A percentile compares a stretch with the other conserved stretches of the same genome.
These are phyloP conservation scores for Drosophila kuntzei DNA, from an alignment of 2,888 invertebrate genomes.

Conservation along the genomic window DNA sequence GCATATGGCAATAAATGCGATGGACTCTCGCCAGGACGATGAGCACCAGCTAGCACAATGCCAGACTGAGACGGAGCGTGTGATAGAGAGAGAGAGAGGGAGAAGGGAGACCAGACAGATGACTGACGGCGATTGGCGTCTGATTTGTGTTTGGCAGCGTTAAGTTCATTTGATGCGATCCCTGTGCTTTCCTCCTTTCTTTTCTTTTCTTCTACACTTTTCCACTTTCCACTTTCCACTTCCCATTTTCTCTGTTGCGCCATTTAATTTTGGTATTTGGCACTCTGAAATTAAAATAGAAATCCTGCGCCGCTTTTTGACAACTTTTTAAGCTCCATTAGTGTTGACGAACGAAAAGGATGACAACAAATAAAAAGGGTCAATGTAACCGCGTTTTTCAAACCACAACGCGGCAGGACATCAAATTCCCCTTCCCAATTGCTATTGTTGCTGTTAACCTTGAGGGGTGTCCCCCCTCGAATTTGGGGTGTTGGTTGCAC, in stretches of 20 bases:
- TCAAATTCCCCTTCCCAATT: neutral
- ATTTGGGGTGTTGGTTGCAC: conserved; percentile 62
- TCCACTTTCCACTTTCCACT: too few relatives aligned
- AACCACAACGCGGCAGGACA: conserved; percentile 72
- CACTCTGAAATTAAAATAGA: conserved; percentile 76
- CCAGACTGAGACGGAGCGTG: neutral
- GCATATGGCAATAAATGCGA: conserved; percentile 78
- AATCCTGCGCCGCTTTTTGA: conserved; percentile 73
- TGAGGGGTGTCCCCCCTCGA: conserved; percentile 42
- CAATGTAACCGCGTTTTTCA: conserved; percentile 70
- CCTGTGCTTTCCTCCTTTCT: conserved; percentile 1
- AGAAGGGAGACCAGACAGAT: conserved; percentile 26
- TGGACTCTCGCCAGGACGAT: conserved; percentile 25
- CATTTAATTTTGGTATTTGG: conserved; percentile 74
- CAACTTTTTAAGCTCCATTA: conserved; percentile 80
- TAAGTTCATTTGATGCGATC: conserved; percentile 63
- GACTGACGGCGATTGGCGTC: conserved; percentile 69
- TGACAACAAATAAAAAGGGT: conserved; percentile 66
- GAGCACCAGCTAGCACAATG: neutral
- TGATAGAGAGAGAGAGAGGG: neutral
- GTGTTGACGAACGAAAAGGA: conserved; percentile 74
- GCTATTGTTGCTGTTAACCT: conserved; percentile 43
- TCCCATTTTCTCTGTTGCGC: conserved; percentile 19
- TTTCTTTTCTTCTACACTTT: neutral
- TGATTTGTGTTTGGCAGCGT: conserved; percentile 65